phyloP scores from a whole-genome alignment of 2,888 invertebrate species.

The Anorthoa munda region DNA sequence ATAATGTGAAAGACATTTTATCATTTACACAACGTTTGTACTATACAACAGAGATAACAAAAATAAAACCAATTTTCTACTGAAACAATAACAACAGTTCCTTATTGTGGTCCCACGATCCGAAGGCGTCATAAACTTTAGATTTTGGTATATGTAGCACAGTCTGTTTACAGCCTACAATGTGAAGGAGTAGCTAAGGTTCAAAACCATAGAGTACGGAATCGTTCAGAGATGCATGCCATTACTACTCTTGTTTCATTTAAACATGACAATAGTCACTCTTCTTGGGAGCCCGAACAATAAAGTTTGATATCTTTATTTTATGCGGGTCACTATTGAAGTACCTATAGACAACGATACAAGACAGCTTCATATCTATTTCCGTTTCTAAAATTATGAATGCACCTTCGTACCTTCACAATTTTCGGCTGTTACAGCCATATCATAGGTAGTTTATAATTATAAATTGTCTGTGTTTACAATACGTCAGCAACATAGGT shows the following conservation, averaged over 20 bases:
- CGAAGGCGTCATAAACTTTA: neutral
- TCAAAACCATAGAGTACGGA: slow-evolving; percentile 11
- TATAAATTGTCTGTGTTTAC: too few species aligned
- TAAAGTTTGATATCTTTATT: too few species aligned
- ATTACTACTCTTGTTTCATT: neutral
- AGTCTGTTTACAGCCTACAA: slow-evolving; percentile 21
- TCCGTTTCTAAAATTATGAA: too few species aligned
- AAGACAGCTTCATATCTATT: too few species aligned
- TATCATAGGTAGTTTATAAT: too few species aligned
- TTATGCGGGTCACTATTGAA: too few species aligned
- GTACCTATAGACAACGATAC: too few species aligned
- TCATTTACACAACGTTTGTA: too few species aligned
- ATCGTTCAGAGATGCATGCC: neutral
- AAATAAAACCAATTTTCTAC: neutral
- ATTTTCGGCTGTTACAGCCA: too few species aligned
- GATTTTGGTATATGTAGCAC: neutral
- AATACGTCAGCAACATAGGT: too few species aligned
- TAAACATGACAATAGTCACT: neutral
- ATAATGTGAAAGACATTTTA: too few species aligned
- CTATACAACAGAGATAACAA: neutral
- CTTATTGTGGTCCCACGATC: neutral
- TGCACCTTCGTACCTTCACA: too few species aligned
- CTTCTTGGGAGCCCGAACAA: neutral
- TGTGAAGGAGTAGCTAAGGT: slow-evolving; percentile 17
- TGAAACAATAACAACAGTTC: neutral